These are phyloP conservation scores for Neria commutata DNA, from an alignment of 2,888 invertebrate genomes.

Conservation along the genomic window DNA sequence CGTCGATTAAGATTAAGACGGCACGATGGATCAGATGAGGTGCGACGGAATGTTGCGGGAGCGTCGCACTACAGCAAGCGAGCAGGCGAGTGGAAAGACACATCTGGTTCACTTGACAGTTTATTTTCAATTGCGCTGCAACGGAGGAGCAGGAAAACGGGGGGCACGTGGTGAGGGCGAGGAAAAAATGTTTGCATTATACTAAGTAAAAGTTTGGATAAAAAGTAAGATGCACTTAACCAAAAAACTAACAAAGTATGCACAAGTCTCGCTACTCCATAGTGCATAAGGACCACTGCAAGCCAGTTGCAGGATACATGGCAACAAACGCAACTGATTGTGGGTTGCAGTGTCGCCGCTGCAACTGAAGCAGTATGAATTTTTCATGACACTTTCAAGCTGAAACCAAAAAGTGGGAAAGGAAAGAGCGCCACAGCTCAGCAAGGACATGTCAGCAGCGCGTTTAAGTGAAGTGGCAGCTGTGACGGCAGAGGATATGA, in stretches of 20 bases:
- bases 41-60: neutral
- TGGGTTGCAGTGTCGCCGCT: no score
- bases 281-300: neutral
- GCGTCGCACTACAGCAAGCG: neutral
- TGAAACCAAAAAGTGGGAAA: neutral
- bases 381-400: conserved; percentile 50
- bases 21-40: neutral
- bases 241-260: neutral
- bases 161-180: no score
- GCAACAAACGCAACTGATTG: no score
- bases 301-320: neutral
- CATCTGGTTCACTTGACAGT: no score
- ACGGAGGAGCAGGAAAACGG: no score
- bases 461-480: conserved; percentile 1
- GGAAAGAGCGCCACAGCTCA: neutral
- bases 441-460: neutral
- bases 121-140: no score
- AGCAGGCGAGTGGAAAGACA: no score
- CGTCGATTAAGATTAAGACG: conserved; percentile 40
- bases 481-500: neutral
- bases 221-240: neutral
- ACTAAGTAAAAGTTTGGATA: conserved; percentile 25
- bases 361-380: conserved; percentile 40
- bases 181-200: conserved; percentile 34
- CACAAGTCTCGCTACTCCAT: neutral